Evolutionary conservation across 1,140 invertebrate genomes (phyloP).

Genomic region (Dryas iulia): DNA sequence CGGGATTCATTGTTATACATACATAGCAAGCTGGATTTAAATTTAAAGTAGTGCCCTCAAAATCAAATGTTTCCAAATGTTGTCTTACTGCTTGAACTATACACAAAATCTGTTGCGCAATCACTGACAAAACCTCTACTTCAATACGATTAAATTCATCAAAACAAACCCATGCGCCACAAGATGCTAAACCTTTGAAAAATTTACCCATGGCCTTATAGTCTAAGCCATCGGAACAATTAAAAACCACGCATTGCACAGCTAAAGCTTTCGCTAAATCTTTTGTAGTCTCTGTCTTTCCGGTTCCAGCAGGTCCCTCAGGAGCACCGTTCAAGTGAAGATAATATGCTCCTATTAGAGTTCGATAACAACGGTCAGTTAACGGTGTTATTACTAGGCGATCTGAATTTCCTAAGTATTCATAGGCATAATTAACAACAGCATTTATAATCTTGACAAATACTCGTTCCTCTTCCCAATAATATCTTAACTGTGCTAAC

Average conservation of each 20-base stretch:
- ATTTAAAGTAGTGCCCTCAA: constrained; percentile 93
- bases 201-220: constrained; percentile 97
- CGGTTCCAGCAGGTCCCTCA: constrained; percentile 95
- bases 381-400: constrained; percentile 92
- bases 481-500: constrained; percentile 94
- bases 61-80: constrained; percentile 87
- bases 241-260: constrained; percentile 95
- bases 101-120: constrained; percentile 91
- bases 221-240: constrained; percentile 95
- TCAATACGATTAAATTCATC: constrained; percentile 96
- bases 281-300: constrained; percentile 97
- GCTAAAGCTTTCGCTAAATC: constrained; percentile 94
- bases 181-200: constrained; percentile 91
- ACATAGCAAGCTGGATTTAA: constrained; percentile 93
- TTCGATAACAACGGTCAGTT: constrained; percentile 93
- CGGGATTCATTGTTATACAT: constrained; percentile 96
- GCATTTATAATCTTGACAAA: constrained; percentile 94
- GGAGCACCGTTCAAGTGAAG: constrained; percentile 93
- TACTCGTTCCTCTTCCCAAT: constrained; percentile 91
- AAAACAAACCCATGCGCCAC: constrained; percentile 96
- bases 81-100: constrained; percentile 90
- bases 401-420: constrained; percentile 92
- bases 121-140: constrained; percentile 94
- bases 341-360: constrained; percentile 93
- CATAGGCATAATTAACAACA: constrained; percentile 92